Evolutionary conservation across 1,140 invertebrate species (phyloP).

Genomic region (Hylaeus anthracinus): DNA sequence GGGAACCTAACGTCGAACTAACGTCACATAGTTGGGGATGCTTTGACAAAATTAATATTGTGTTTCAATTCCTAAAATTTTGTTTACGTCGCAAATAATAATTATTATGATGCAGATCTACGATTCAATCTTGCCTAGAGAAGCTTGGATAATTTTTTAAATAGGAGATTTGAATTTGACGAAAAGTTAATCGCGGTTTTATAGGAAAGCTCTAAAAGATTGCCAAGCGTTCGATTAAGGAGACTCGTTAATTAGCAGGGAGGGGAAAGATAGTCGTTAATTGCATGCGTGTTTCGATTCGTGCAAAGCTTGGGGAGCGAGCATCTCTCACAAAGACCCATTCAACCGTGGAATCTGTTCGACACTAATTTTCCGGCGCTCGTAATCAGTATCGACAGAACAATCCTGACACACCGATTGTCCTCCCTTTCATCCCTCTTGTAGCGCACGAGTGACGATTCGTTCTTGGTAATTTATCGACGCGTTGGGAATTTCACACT

Average conservation of each 20-base stretch:
- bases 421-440: slow-evolving; percentile 1
- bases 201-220: not conserved
- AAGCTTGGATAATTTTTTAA: too few species aligned
- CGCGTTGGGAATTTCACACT: not conserved
- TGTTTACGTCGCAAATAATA: too few species aligned
- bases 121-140: too few species aligned
- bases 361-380: slow-evolving; percentile 24
- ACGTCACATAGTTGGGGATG: not conserved
- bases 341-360: slow-evolving; percentile 28
- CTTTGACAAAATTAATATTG: too few species aligned
- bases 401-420: slow-evolving; percentile 22
- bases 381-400: slow-evolving; percentile 21
- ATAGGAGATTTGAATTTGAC: too few species aligned
- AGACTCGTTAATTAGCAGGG: slow-evolving; percentile 13
- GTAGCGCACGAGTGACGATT: not conserved
- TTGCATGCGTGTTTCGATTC: slow-evolving; percentile 8
- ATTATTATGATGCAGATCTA: too few species aligned
- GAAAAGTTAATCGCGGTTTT: not conserved
- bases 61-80: too few species aligned
- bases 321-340: not conserved
- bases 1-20: not conserved
- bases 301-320: not conserved
- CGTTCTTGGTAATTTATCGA: too few species aligned
- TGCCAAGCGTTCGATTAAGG: not conserved
- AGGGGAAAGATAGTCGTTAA: not conserved